Evolutionary conservation across 53 echinoderm and acorn worm species (phyloP).

Genomic region (Stichopus horrens): DNA sequence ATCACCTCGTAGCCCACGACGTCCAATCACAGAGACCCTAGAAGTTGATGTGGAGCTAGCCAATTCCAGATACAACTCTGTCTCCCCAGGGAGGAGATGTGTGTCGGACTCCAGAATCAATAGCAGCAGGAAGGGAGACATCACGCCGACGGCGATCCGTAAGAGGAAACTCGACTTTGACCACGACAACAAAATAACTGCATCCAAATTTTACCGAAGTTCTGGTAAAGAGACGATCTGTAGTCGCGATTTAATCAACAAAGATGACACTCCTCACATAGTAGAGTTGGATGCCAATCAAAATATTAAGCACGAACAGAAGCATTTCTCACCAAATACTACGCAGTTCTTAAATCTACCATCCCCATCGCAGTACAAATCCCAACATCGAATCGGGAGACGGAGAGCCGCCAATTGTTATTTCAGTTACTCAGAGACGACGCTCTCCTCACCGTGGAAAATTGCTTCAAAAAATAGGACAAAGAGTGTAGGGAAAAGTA

Average conservation of each 20-base stretch:
- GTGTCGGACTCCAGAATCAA: conserved; percentile 85
- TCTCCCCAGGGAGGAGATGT: conserved; percentile 91
- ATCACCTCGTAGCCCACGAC: conserved; percentile 14
- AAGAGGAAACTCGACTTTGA: conserved; percentile 82
- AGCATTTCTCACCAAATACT: background rate
- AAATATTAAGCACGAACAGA: conserved; percentile 1
- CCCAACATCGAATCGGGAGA: conserved; percentile 81
- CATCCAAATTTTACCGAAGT: conserved; percentile 46
- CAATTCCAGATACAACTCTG: conserved; percentile 59
- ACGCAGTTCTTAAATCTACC: conserved; percentile 12
- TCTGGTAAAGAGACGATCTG: background rate
- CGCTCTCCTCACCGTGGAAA: conserved; percentile 57
- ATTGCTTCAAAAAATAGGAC: background rate
- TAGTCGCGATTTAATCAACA: background rate
- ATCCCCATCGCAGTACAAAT: conserved; percentile 69
- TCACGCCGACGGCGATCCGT: conserved; percentile 54
- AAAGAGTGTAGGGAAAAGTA: conserved; percentile 38
- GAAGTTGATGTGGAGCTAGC: conserved; percentile 78
- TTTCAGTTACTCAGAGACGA: conserved; percentile 66
- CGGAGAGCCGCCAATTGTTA: conserved; percentile 69
- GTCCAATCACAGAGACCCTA: conserved; percentile 54
- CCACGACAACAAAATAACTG: conserved; percentile 3
- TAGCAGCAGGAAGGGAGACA: conserved; percentile 51
- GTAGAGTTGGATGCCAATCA: conserved; percentile 37
- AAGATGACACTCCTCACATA: background rate